phyloP scores from a whole-genome alignment of 2,797 vertebrate genomes.

The Lateolabrax maculatus region DNA sequence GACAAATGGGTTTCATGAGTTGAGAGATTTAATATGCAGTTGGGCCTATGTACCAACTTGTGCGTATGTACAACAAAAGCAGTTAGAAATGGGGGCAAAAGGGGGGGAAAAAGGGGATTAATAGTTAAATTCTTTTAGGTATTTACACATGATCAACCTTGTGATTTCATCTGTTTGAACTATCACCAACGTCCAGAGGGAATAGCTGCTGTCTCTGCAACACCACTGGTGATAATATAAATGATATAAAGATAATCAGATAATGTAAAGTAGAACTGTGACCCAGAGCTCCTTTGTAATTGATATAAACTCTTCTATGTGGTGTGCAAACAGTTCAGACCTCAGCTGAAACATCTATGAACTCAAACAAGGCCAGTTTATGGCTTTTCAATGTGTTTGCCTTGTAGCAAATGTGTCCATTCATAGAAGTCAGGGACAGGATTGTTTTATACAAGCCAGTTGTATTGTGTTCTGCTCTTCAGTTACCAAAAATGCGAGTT shows the following conservation, averaged over 20 bases:
- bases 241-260: background rate
- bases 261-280: background rate
- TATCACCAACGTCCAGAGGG: background rate
- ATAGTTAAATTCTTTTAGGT: constrained; percentile 56
- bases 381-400: background rate
- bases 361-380: background rate
- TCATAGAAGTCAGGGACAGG: background rate
- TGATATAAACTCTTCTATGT: background rate
- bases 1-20: constrained; percentile 32
- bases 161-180: constrained; percentile 45
- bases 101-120: constrained; percentile 31
- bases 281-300: background rate
- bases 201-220: background rate
- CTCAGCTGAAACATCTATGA: background rate
- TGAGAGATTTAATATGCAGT: constrained; percentile 36
- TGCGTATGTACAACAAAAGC: background rate
- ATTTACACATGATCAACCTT: constrained; percentile 67
- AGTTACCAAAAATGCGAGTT: background rate
- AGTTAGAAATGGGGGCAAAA: background rate
- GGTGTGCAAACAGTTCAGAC: background rate
- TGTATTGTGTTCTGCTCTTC: background rate
- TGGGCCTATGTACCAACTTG: constrained; percentile 4
- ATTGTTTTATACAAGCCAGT: background rate
- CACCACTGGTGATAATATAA: background rate
- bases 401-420: background rate